Evolutionary conservation across 1,140 invertebrate genomes (phyloP).

Genomic region (Schlechtendalia chinensis): DNA sequence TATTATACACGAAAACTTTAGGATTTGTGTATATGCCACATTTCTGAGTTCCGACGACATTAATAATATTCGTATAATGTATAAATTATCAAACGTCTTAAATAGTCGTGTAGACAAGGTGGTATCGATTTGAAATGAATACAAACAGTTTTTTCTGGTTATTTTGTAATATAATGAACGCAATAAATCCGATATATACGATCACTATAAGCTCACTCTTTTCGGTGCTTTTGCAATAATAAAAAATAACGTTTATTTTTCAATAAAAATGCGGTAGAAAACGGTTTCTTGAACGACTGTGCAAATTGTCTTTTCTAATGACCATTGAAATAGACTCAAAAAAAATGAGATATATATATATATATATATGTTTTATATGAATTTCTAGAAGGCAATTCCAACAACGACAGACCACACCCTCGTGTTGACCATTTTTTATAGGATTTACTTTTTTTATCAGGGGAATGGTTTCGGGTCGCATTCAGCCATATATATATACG

Average conservation of each 20-base stretch:
- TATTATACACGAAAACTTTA: too few species aligned
- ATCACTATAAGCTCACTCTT: too few species aligned
- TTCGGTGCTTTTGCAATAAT: conserved; percentile 1
- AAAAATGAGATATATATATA: conserved; percentile 7
- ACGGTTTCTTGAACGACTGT: neutral
- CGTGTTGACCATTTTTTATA: conserved; percentile 22
- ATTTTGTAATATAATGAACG: too few species aligned
- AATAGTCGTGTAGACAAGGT: too few species aligned
- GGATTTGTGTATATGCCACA: too few species aligned
- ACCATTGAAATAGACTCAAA: conserved; percentile 13
- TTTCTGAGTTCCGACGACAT: too few species aligned
- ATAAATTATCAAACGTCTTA: neutral
- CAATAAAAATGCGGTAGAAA: neutral
- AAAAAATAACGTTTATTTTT: neutral
- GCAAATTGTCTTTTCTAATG: conserved; percentile 13
- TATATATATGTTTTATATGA: conserved; percentile 8
- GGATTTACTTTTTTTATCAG: conserved; percentile 18
- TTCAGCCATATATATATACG: neutral
- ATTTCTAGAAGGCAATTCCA: neutral
- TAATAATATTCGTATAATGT: neutral
- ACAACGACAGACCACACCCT: neutral
- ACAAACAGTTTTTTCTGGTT: too few species aligned
- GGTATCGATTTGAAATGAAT: too few species aligned
- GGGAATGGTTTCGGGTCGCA: conserved; percentile 7
- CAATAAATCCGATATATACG: neutral